Evolutionary conservation across 2,113 vertebrate species (phyloP), one percentile per base, ranked within the genome.

Genomic region (Parus major): DNA sequence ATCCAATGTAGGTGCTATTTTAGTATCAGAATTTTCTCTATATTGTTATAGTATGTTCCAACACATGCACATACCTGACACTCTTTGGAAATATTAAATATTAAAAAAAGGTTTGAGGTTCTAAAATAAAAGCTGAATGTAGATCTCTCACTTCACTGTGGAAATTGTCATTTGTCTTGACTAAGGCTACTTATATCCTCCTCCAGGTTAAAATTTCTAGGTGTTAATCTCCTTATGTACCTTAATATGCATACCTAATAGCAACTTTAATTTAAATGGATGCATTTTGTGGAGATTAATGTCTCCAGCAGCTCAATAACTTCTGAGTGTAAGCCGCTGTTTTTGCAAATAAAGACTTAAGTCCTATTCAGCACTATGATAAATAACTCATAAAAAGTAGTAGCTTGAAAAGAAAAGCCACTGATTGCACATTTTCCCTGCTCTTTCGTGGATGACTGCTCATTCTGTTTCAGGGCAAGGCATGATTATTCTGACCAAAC

Each of bases 401-500:
- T 68, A 57, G 41, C 35, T 94, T 88, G 41, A 89, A 68, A 46
- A 86, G 68, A 92, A 80, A 88, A n/a, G 31, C 15, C 24, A 60
- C 33, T 70, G 39, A 68, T 70, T 86, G 78, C 55, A 65, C n/a
- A 25, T 90, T 79, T 92, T 49, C 21, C 36, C 10, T 17, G 27
- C 44, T 71, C 28, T 63, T 82, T 87, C 88, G 60, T 70, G 65
- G 17, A 47, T 53, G 77, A 49, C 60, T 75, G 72, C 63, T 88
- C 68, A 76, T 86, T 87, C 46, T 81, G 4, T 94, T 89, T 95
- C 53, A 80, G 80, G 68, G 55, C 39, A 86, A 92, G 70, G 75
- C 56, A 42, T 35, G 46, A 94, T 82, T 89, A 91, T 60, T 85
- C 46, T 89, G 75, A 90, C 70, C 63, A 93, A 96, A 91, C 9